Evolutionary conservation across 2,888 invertebrate genomes (phyloP).

Genomic region (Plemyria rubiginata): DNA sequence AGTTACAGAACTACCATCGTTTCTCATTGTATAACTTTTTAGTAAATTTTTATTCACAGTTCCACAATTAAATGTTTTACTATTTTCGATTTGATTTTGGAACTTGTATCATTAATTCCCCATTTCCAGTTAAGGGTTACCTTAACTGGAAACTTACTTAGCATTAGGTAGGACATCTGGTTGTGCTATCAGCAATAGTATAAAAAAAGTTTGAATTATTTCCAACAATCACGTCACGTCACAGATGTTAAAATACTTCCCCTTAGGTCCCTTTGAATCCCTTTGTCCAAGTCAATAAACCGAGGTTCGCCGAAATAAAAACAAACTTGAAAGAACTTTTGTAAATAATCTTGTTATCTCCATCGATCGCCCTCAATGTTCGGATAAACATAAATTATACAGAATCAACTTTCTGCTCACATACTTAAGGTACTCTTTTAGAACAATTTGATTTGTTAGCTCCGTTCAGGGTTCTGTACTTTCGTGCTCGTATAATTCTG

Average conservation of each 20-base stretch:
- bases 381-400: conserved; percentile 44
- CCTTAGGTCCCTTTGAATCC: background rate
- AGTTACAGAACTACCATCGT: too few relatives aligned
- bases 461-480: conserved; percentile 39
- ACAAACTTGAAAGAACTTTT: conserved; percentile 34
- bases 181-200: too few relatives aligned
- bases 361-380: conserved; percentile 37
- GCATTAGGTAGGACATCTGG: too few relatives aligned
- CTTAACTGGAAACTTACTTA: too few relatives aligned
- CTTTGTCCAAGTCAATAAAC: conserved; percentile 22
- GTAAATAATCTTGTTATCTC: conserved; percentile 40
- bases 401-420: conserved; percentile 51
- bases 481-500: conserved; percentile 33
- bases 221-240: background rate
- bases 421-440: conserved; percentile 41
- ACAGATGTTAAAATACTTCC: background rate
- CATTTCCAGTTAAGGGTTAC: too few relatives aligned
- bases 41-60: too few relatives aligned
- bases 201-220: too few relatives aligned
- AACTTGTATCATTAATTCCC: too few relatives aligned
- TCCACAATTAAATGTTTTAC: too few relatives aligned
- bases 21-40: too few relatives aligned
- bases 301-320: conserved; percentile 36
- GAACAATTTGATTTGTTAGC: conserved; percentile 60
- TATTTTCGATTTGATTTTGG: too few relatives aligned